A percentile compares a stretch with the other conserved stretches of the same genome.
Evolutionary conservation across 2,888 invertebrate species (phyloP).

Genomic region (Erpobdella octoculata): DNA sequence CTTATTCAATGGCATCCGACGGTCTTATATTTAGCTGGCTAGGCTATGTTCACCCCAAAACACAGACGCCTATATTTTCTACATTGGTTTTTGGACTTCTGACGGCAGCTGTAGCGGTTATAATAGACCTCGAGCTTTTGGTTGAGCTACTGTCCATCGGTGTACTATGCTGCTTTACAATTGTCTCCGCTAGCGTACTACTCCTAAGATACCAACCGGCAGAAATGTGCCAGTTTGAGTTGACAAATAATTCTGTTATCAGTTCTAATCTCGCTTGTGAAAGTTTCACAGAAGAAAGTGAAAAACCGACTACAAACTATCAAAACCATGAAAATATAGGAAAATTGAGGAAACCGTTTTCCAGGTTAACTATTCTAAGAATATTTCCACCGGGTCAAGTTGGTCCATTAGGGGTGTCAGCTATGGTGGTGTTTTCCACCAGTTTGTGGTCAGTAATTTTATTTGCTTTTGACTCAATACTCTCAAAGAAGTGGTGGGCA

Average conservation of each 20-base stretch:
- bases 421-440: background rate
- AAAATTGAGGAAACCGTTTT: background rate
- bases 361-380: background rate
- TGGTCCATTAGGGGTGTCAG: background rate
- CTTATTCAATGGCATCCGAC: constrained; percentile 83
- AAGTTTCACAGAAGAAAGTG: background rate
- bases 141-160: constrained; percentile 86
- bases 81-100: constrained; percentile 45
- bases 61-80: constrained; percentile 58
- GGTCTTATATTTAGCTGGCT: constrained; percentile 68
- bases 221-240: constrained; percentile 47
- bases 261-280: background rate
- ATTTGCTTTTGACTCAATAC: background rate
- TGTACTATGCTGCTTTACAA: constrained; percentile 61
- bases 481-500: constrained; percentile 61
- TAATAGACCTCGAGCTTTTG: constrained; percentile 78
- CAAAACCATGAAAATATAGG: background rate
- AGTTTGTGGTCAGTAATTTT: background rate
- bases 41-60: constrained; percentile 68
- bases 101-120: constrained; percentile 63
- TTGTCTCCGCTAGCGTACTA: constrained; percentile 81
- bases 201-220: constrained; percentile 67
- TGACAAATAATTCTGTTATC: constrained; percentile 39
- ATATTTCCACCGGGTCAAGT: background rate
- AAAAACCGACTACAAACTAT: background rate